Conservation (phyloP, 2,888 invertebrate species). For the Phania funesta region DNA sequence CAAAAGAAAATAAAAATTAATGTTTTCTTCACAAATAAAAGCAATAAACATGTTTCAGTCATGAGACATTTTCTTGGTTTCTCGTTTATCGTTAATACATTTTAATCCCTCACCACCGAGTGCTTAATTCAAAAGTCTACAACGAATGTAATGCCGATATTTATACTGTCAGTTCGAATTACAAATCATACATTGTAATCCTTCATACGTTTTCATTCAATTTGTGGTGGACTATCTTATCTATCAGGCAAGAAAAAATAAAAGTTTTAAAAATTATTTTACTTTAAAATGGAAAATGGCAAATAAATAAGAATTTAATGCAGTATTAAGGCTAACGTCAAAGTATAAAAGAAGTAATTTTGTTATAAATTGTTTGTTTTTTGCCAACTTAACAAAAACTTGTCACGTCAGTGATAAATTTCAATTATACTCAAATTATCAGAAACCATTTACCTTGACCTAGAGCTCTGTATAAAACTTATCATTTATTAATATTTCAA, state of each 20-base stretch:
- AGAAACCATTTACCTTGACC: constrained; percentile 18
- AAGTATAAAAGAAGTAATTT: background rate
- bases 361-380: constrained; percentile 4
- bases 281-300: background rate
- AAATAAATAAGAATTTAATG: background rate
- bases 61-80: background rate
- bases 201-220: background rate
- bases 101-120: background rate
- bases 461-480: background rate
- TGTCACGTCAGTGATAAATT: constrained; percentile 23
- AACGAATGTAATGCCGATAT: background rate
- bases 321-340: background rate
- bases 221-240: constrained; percentile 6
- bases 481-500: no score
- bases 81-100: background rate
- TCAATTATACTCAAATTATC: constrained; percentile 48
- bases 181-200: background rate
- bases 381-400: constrained; percentile 20
- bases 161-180: background rate
- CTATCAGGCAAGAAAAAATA: background rate
- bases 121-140: background rate
- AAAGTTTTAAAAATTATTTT: background rate
- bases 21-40: background rate
- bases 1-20: no score
- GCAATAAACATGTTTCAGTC: background rate